Conservation (phyloP, 1,140 invertebrate species). For the Akabosia matsudoensis region DNA sequence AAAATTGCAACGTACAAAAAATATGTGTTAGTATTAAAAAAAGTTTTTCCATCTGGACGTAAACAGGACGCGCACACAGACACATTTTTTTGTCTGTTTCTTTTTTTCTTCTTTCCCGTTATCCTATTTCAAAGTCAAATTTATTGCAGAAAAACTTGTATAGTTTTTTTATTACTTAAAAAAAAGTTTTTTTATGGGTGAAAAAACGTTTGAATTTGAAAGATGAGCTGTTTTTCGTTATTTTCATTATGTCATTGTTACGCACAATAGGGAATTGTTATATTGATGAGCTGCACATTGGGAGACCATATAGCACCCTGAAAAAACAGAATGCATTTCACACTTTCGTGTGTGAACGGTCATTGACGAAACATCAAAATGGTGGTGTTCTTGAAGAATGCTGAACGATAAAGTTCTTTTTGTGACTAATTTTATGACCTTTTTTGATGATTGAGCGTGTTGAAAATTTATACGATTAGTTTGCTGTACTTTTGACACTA, state of each 20-base stretch:
- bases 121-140: not conserved
- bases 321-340: not conserved
- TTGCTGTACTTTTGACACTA: no score
- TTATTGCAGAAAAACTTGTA: no score
- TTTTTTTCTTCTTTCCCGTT: not conserved
- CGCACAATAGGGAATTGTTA: not conserved
- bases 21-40: not conserved
- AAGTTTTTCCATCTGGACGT: no score
- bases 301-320: no score
- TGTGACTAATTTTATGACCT: not conserved
- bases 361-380: not conserved
- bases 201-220: not conserved
- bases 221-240: not conserved
- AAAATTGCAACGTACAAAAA: not conserved
- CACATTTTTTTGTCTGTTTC: not conserved
- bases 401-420: not conserved
- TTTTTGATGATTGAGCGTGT: no score
- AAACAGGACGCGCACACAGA: not conserved
- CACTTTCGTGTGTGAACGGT: not conserved
- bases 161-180: not conserved
- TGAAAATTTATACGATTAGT: no score
- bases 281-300: no score
- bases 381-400: not conserved
- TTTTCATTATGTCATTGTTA: not conserved
- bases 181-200: not conserved